These are phyloP conservation scores for Amiota mariae DNA, from an alignment of 2,888 invertebrate species.

Conservation along the genomic window DNA sequence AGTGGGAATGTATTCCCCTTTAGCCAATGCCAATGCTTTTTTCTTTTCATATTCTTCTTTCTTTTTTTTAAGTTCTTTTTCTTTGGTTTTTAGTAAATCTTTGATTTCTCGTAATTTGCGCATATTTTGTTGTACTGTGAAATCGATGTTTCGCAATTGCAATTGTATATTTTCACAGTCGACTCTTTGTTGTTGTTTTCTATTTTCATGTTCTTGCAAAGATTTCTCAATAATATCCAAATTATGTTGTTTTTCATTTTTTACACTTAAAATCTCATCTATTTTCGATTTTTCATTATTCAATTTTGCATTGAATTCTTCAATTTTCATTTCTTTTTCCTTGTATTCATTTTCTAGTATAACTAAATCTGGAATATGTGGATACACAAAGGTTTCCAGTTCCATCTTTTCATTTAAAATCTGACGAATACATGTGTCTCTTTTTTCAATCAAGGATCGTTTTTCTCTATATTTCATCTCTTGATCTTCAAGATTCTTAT, in stretches of 20 bases:
- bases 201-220: slow-evolving; percentile 71
- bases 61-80: slow-evolving; percentile 32
- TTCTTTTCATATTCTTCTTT: slow-evolving; percentile 42
- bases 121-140: slow-evolving; percentile 45
- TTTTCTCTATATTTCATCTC: slow-evolving; percentile 45
- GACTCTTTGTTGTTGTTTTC: slow-evolving; percentile 62
- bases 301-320: slow-evolving; percentile 71
- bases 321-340: slow-evolving; percentile 69
- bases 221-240: slow-evolving; percentile 48
- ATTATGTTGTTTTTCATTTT: slow-evolving; percentile 42
- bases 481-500: not conserved
- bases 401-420: slow-evolving; percentile 60
- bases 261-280: slow-evolving; percentile 51
- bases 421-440: slow-evolving; percentile 47
- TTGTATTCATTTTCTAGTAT: slow-evolving; percentile 53
- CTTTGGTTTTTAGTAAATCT: slow-evolving; percentile 40
- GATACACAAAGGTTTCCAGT: slow-evolving; percentile 67
- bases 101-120: slow-evolving; percentile 42
- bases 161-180: slow-evolving; percentile 49
- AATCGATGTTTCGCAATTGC: slow-evolving; percentile 52
- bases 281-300: slow-evolving; percentile 58
- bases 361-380: slow-evolving; percentile 65
- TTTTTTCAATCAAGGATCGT: slow-evolving; percentile 46
- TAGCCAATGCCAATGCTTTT: slow-evolving; percentile 54
- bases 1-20: slow-evolving; percentile 67